These are phyloP conservation scores for Cairina moschata DNA, from an alignment of 2,113 vertebrate genomes.

Conservation along the genomic window DNA sequence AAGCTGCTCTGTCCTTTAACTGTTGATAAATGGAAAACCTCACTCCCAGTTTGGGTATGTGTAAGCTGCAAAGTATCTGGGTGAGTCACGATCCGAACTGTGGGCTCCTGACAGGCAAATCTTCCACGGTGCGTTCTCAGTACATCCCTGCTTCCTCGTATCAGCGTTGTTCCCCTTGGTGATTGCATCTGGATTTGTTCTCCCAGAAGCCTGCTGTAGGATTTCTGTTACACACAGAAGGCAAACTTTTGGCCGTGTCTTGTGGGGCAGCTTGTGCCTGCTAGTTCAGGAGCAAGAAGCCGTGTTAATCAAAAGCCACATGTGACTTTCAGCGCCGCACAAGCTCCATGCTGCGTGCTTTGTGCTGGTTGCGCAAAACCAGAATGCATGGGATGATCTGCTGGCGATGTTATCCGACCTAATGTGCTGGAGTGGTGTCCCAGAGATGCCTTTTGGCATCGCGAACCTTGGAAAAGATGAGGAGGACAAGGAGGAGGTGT, in stretches of 20 bases:
- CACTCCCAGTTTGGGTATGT: not conserved
- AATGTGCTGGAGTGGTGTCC: not conserved
- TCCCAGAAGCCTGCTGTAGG: not conserved
- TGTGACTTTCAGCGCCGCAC: not conserved
- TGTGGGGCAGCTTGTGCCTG: not conserved
- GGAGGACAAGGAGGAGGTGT: not conserved
- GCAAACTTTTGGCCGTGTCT: fast-evolving
- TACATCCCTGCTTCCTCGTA: fast-evolving
- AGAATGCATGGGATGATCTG: not conserved
- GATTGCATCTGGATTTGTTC: not conserved
- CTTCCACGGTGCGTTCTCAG: not conserved
- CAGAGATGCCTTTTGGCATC: not conserved
- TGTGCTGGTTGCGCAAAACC: not conserved
- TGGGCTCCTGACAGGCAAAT: not conserved
- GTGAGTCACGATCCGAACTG: not conserved
- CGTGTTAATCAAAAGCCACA: fast-evolving
- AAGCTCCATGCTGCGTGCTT: fast-evolving
- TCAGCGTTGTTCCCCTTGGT: not conserved
- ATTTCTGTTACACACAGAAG: fast-evolving
- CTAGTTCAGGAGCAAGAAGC: not conserved
- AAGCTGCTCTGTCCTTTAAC: not conserved
- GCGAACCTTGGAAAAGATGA: not conserved
- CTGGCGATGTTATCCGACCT: not conserved
- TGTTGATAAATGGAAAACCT: not conserved
- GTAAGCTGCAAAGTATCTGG: not conserved